Base-by-base conservation (phyloP, 92 coral and sea anemone species). In the Epizoanthus stellaris region DNA sequence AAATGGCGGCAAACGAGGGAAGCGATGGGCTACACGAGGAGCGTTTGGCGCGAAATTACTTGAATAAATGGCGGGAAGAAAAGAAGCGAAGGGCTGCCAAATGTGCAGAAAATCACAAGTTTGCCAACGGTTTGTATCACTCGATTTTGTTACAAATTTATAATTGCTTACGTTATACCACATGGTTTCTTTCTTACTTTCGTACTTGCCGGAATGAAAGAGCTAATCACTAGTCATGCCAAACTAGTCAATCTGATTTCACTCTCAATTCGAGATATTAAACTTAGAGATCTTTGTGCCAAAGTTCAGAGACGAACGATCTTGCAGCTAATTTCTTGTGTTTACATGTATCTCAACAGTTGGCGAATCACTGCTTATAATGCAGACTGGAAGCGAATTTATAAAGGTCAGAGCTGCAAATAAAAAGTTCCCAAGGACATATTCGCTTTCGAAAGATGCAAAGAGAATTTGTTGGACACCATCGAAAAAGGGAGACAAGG, bases 21-120 rank as follows among this genome's bases (percentile, higher is more conserved):
- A 54, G 19, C 17, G 64, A 20, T 3, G 70, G 1, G n/a, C 30
- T 25, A 5, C 70, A 12, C 0, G 82, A 64, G 16, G 42, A 85
- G 52, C 72, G 60, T 5, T 36, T 85, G 59, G 91, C 89, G 38
- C 54, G 77, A 71, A 75, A 65, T 45, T 86, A 94, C 7, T 59
- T 91, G n/a, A 82, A 91, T 56, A 80, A 75, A 84, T 94, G 98
- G 98, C 77, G 88, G 81, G 86, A 73, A 81, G 88, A 70, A 17
- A 75, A 82, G 56, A 85, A 80, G 16, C 86, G 93, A 20, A 85
- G 97, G n/a, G 91, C 85, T 23, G 89, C 88, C 3, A 94, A 91
- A 73, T 88, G 98, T 80, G 95, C 98, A 73, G 95, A 87, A 67
- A 94, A 91, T 85, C 95, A 94, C 80, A 91, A 90, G 80, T 94